Evolutionary conservation across 2,113 vertebrate genomes (phyloP), one percentile per base, ranked within the genome.

Genomic region (Galeopterus variegatus): DNA sequence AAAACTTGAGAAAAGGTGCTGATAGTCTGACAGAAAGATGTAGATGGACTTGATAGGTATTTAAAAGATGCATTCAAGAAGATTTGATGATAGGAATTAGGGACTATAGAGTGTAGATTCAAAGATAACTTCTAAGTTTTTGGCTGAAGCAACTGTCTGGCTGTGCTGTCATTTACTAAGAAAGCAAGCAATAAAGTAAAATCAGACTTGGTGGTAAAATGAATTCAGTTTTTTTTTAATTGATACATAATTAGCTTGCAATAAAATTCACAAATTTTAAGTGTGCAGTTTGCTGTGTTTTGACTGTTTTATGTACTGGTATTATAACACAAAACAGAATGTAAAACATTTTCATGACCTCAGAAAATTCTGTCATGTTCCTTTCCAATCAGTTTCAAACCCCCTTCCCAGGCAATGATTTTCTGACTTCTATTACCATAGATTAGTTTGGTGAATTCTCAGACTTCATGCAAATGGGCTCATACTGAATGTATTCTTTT

Each of bases 1-100:
- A 64, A 41, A 79, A 70, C 69, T 83, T 92, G 26, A 58, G 24
- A 52, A 60, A 93, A 83, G 33, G 56, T 87, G 14, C 14, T 84
- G 60, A 14, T 14, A 36, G 1, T 58, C 23, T 76, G 2, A 76
- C 60, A 5, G 41, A 60, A 52, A 88, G 52, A 13, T 52, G 8
- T 58, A 88, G 36, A 76, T 58, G 7, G 12, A 65, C 62, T 88
- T 67, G 64, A 60, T 21, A 91, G 45, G 10, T n/a, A 48, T 80
- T 91, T 76, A 8, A 36, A 88, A 91, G 33, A 58, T 7, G 73
- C 23, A 91, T 50, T 92, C 31, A 91, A 31, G 52, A 81, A 93
- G 60, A 62, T 18, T 18, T 26, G 24, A 15, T 89, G 21, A n/a
- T n/a, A 72, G 9, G 17, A 45, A 77, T 77, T 65, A 86, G 15